Base-by-base conservation (phyloP, 2,797 vertebrate species). In the Crocidura indochinensis region DNA sequence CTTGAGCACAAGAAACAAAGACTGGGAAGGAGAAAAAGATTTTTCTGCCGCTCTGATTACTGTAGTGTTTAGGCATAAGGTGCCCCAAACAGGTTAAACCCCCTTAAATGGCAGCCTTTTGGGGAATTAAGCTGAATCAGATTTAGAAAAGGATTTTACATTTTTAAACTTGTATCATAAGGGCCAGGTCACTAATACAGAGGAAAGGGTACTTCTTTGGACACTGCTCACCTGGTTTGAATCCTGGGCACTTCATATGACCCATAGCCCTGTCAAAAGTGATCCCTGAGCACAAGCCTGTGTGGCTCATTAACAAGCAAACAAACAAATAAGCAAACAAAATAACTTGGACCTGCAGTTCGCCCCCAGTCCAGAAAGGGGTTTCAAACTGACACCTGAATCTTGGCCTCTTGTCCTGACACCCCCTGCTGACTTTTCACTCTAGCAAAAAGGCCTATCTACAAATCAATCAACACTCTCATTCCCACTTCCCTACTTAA, bases 21-120 rank as follows among this genome's bases (percentile, higher is more conserved):
- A 72, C 24, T 84, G 53, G 64, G 17, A 8, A 56, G n/a, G 87
- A 80, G 68, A 64, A 22, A 51, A 38, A 92, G 46, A 62, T 82
- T 90, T 87, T 91, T 72, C 53, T 74, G 26, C 51, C 11, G 46
- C 38, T 80, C 27, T 14, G 46, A 15, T 49, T 31, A 87, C 88
- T 86, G 27, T 77, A 31, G 27, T 44, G 22, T 49, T 81, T 56
- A 17, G n/a, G 26, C 46, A 46, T 80, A 62, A 84, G 26, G 24
- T 86, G 68, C 22, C 46, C 85, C 56, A 69, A 83, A 53, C 6
- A 6, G 53, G 27, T 24, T 51, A 2, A 68, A 76, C 44, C 4
- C 29, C 8, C 15, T 65, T 29, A 91, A 89, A 73, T 44, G 62
- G 44, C 68, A 71, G 9, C 10, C 51, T 46, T 72, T 71, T 20